Percentiles rank a stretch among this genome's conserved stretches.
Evolutionary conservation across 2,797 vertebrate genomes (phyloP).

Genomic region (Borostomias antarcticus): DNA sequence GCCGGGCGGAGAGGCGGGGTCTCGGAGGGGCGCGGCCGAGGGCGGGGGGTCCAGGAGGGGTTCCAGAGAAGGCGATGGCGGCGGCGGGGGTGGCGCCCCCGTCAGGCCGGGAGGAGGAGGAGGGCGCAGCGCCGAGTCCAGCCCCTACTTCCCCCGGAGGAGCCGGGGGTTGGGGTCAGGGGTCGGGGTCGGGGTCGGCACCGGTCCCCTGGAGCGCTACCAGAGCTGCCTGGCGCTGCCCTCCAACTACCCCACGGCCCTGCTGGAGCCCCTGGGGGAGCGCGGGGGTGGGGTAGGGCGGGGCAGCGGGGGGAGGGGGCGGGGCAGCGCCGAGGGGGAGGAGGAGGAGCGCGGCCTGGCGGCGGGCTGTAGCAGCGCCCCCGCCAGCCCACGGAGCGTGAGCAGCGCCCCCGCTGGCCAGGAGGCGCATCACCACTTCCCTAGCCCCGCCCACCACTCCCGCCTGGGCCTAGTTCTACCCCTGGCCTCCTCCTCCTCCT

Average conservation of each 20-base stretch:
- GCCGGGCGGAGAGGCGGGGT: constrained; percentile 65
- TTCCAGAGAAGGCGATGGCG: constrained; percentile 49
- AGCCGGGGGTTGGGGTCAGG: constrained; percentile 41
- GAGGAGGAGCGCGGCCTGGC: constrained; percentile 43
- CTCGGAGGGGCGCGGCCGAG: constrained; percentile 57
- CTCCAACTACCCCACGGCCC: constrained; percentile 34
- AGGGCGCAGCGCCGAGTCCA: constrained; percentile 78
- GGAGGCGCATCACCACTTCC: constrained; percentile 38
- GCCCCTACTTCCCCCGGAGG: constrained; percentile 76
- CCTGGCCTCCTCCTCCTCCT: constrained; percentile 38
- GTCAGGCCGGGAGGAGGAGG: constrained; percentile 46
- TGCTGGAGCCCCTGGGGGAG: constrained; percentile 46
- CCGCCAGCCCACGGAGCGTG: constrained; percentile 65
- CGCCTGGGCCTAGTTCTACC: constrained; percentile 48
- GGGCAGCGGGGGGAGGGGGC: constrained; percentile 9
- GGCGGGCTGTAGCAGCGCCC: constrained; percentile 56
- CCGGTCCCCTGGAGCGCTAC: constrained; percentile 58
- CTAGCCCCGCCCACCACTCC: constrained; percentile 15
- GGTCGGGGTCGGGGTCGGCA: constrained; percentile 16
- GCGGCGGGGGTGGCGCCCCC: too few species aligned
- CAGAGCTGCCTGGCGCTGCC: constrained; percentile 67
- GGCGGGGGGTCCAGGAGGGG: constrained; percentile 44
- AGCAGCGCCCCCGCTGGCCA: constrained; percentile 60
- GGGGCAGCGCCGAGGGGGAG: constrained; percentile 23
- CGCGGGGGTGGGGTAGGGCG: constrained; percentile 15